Evolutionary conservation across 2,113 vertebrate species (phyloP).

Genomic region (Triplophysa tibetana): DNA sequence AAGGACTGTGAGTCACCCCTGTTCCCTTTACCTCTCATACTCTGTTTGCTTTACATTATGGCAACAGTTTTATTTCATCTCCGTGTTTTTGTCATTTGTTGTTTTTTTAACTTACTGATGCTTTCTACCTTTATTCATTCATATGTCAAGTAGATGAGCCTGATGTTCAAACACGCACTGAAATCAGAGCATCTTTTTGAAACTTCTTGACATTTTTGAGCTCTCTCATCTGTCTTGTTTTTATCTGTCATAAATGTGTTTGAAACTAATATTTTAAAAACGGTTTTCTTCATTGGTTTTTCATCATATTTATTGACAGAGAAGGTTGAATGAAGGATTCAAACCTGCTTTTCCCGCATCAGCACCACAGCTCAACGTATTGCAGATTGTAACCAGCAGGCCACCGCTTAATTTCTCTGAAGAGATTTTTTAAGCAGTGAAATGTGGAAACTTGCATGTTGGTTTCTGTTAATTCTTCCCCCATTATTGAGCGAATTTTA

Average conservation of each 20-base stretch:
- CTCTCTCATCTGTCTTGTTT: not conserved
- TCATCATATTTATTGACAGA: too few species aligned
- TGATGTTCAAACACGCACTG: not conserved
- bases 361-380: too few species aligned
- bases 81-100: not conserved
- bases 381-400: too few species aligned
- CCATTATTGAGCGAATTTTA: not conserved
- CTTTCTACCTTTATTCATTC: not conserved
- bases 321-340: too few species aligned
- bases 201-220: not conserved
- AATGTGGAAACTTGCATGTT: not conserved
- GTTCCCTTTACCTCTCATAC: not conserved
- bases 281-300: too few species aligned
- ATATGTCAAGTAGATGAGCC: not conserved
- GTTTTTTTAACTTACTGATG: conserved; percentile 5
- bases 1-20: conserved; percentile 15
- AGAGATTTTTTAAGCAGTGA: not conserved
- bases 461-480: not conserved
- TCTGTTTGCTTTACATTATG: conserved; percentile 18
- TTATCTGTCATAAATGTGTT: not conserved
- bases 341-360: too few species aligned
- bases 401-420: not conserved
- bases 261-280: too few species aligned
- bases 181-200: not conserved
- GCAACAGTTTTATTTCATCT: conserved; percentile 15